Percentiles rank a stretch among this genome's conserved stretches.
Evolutionary conservation across 2,113 vertebrate genomes (phyloP).

Genomic region (Apus apus): DNA sequence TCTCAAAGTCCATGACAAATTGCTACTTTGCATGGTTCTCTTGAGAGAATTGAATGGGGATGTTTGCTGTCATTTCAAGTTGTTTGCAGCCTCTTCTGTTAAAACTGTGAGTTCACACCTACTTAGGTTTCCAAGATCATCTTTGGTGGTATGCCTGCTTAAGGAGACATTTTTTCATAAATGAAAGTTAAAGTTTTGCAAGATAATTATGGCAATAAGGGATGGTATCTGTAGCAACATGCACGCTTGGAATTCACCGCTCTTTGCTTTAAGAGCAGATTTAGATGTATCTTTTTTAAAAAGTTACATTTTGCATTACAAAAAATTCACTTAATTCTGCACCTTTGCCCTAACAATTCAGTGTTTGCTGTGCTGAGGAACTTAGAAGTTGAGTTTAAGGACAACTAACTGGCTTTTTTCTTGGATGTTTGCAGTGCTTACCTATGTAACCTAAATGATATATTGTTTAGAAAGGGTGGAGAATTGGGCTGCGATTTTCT

Average conservation of each 20-base stretch:
- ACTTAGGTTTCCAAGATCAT: background rate
- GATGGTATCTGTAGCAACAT: background rate
- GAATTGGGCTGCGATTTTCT: background rate
- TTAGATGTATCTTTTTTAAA: background rate
- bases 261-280: background rate
- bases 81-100: background rate
- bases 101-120: background rate
- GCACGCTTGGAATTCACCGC: background rate
- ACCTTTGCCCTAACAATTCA: background rate
- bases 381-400: background rate
- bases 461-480: background rate
- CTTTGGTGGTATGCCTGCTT: background rate
- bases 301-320: background rate
- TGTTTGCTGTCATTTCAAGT: background rate
- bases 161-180: background rate
- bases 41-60: background rate
- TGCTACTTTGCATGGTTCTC: rapidly evolving
- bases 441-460: background rate
- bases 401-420: background rate
- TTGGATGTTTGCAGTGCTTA: background rate
- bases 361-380: background rate
- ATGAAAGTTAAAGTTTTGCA: background rate
- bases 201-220: background rate
- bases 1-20: background rate
- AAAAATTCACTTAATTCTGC: background rate